Base-by-base conservation (phyloP, 2,113 vertebrate species). In the Petrocephalus microphthalmus region DNA sequence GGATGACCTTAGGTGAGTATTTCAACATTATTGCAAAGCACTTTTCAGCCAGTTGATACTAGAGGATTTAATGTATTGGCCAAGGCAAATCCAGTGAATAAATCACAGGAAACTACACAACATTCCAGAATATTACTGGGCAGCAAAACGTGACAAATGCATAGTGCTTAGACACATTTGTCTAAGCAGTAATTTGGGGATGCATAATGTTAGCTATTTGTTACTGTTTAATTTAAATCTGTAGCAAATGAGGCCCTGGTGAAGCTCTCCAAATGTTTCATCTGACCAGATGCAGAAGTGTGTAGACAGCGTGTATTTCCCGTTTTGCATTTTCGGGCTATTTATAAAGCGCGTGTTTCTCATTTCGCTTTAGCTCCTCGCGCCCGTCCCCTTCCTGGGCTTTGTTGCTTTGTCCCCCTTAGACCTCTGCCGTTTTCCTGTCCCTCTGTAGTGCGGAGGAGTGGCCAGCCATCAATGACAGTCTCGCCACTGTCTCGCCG, bases 1-100 rank as follows among this genome's bases (percentile, higher is more conserved):
- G 98, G 98, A 99, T 99, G 98, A 99, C 98, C 13, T 97, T 98
- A 71, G 96, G 98, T 99, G 89, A 97, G 97, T 90, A 8, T 19
- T 17, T 13, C 25, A 54, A 33, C 49, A 52, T n/a, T 25, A 84
- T n/a, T 49, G 81, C 8, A 11, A 47, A 51, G 45, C 2, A 51
- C 81, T n/a, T 83, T 22, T 83, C 81, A 22, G 33, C 8, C 22
- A 49, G 19, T 83, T 83, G 45, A 37, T 74, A 74, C 33, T 74
- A 37, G 29, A 74, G 33, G 71, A 42, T 33, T 11, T 42, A 19
- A 19, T 37, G 71, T 78, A 13, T 78, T 19, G 71, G 15, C 17
- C 33, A 19, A 6, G 19, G 71, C 29, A 42, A 78, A 17, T 42
- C 29, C 71, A 42, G 15, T 78, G 33, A 42, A 78, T 78, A 19